A percentile compares a stretch with the other conserved stretches of the same genome.
Evolutionary conservation across 2,888 invertebrate genomes (phyloP).

Genomic region (Glyphotaelius pellucidus): DNA sequence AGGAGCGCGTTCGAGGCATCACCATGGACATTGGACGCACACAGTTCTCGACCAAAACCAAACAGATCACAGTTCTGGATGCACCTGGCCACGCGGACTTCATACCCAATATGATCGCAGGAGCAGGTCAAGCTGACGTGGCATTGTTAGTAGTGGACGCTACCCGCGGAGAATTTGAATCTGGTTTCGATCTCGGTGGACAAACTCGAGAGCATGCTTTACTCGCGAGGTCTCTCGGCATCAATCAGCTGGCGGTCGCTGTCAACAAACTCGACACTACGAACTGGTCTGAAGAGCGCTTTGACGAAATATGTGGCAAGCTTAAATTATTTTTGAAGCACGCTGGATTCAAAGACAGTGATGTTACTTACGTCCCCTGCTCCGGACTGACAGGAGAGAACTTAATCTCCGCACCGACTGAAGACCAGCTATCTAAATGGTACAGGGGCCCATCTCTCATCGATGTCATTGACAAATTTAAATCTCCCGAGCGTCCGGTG

Average conservation of each 20-base stretch:
- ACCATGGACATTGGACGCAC: conserved; percentile 99
- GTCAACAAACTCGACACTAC: conserved; percentile 98
- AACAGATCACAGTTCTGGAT: conserved; percentile 91
- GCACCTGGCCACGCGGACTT: conserved; percentile 99
- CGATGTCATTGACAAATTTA: conserved; percentile 91
- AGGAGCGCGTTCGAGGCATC: conserved; percentile 96
- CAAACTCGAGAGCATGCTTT: conserved; percentile 98
- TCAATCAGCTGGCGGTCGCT: conserved; percentile 95
- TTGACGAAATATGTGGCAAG: conserved; percentile 91
- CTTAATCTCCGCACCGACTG: conserved; percentile 83
- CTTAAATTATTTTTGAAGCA: conserved; percentile 90
- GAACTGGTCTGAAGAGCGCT: conserved; percentile 94
- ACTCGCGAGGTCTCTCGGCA: conserved; percentile 91
- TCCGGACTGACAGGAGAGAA: conserved; percentile 98
- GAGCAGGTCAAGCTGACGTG: conserved; percentile 98
- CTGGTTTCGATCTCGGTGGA: conserved; percentile 98
- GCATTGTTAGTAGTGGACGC: conserved; percentile 98
- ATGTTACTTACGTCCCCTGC: conserved; percentile 94
- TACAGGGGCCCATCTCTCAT: conserved; percentile 92
- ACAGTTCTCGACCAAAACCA: conserved; percentile 92
- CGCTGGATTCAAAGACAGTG: conserved; percentile 92
- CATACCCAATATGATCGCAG: conserved; percentile 99
- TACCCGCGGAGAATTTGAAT: conserved; percentile 97
- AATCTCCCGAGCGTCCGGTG: conserved; percentile 91
- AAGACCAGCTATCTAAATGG: conserved; percentile 82